Evolutionary conservation across 1,140 invertebrate genomes (phyloP).

Genomic region (Caenorhabditis inopinata): DNA sequence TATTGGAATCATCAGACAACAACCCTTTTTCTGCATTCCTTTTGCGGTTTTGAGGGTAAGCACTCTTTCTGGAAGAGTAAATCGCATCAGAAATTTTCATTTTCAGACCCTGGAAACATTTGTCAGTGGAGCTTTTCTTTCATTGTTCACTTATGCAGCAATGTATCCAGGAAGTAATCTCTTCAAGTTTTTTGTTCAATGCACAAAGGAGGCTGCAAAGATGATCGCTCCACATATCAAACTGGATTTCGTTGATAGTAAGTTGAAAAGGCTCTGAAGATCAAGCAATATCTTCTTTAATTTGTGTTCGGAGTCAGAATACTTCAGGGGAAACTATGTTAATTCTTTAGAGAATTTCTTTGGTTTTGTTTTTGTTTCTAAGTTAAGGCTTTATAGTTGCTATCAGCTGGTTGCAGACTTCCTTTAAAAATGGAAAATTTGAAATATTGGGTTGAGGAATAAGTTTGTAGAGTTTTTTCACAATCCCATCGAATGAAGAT

Average conservation of each 20-base stretch:
- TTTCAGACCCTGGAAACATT: background rate
- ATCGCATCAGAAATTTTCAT: background rate
- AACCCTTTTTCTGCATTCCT: conserved; percentile 2
- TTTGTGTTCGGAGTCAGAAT: no score
- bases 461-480: no score
- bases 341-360: no score
- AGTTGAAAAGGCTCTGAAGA: background rate
- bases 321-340: no score
- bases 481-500: no score
- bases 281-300: no score
- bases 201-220: background rate
- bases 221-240: background rate
- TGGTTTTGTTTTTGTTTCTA: no score
- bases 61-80: no score
- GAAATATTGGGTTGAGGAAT: no score
- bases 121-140: background rate
- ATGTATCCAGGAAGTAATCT: background rate
- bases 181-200: background rate
- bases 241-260: background rate
- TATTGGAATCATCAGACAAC: background rate
- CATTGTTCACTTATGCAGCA: background rate
- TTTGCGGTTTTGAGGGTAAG: background rate
- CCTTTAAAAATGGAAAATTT: no score
- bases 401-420: no score
- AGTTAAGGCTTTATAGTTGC: no score